Evolutionary conservation across 2,888 invertebrate species (phyloP).

Genomic region (Oligia strigilis): DNA sequence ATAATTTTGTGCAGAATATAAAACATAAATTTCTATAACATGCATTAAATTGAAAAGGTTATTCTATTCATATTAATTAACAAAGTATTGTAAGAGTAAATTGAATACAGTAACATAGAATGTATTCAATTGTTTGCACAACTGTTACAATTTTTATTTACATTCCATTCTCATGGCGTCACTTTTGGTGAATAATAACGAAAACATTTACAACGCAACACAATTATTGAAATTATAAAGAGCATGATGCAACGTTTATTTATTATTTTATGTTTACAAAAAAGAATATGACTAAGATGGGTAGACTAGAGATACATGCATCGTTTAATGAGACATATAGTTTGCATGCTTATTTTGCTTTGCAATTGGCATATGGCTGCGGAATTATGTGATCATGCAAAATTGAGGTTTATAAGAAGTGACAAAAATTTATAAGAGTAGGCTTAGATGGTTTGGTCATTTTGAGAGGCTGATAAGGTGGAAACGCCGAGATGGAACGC

Average conservation of each 20-base stretch:
- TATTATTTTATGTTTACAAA: conserved; percentile 1
- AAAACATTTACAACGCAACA: conserved; percentile 1
- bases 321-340: no score
- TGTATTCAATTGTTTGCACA: conserved; percentile 9
- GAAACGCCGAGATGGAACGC: not conserved
- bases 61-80: not conserved
- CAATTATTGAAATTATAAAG: conserved; percentile 1
- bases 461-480: not conserved
- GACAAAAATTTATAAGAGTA: not conserved
- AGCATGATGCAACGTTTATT: conserved; percentile 6
- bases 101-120: conserved; percentile 5
- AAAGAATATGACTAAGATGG: not conserved
- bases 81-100: not conserved
- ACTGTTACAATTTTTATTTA: conserved; percentile 13
- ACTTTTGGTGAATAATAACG: conserved; percentile 1
- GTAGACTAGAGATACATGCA: not conserved
- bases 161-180: conserved; percentile 1
- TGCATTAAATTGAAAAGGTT: not conserved
- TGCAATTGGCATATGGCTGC: not conserved
- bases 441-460: not conserved
- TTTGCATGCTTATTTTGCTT: not conserved
- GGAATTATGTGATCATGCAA: no score
- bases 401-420: no score
- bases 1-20: not conserved
- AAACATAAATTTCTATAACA: not conserved